Percentiles rank a stretch among this genome's conserved stretches.
These are phyloP conservation scores for Albula goreensis DNA, from an alignment of 2,113 vertebrate species.

Conservation along the genomic window DNA sequence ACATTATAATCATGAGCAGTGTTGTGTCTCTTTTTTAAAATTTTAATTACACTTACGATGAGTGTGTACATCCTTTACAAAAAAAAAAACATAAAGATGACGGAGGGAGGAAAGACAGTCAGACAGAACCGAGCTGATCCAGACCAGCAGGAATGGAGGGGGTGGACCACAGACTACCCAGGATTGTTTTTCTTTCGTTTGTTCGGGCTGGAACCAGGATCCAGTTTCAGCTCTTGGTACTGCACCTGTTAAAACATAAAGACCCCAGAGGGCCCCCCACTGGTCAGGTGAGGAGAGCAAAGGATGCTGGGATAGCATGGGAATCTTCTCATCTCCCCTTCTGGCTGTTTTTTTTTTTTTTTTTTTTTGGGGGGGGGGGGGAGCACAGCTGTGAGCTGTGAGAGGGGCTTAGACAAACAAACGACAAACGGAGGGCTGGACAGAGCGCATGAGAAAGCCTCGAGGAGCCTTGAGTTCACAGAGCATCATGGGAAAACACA, in stretches of 20 bases:
- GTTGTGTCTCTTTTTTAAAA: slow-evolving; percentile 52
- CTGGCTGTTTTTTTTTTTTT: neutral
- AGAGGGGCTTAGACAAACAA: slow-evolving; percentile 33
- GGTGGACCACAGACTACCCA: slow-evolving; percentile 62
- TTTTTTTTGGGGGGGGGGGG: neutral
- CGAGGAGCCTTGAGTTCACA: neutral
- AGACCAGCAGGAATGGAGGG: slow-evolving; percentile 48
- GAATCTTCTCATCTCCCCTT: neutral
- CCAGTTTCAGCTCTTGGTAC: slow-evolving; percentile 83
- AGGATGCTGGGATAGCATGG: slow-evolving; percentile 43
- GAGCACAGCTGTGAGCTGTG: slow-evolving; percentile 39
- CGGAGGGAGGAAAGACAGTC: slow-evolving; percentile 60
- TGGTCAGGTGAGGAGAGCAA: slow-evolving; percentile 52
- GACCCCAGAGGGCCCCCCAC: slow-evolving; percentile 52
- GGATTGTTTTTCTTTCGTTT: slow-evolving; percentile 80
- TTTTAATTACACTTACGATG: slow-evolving; percentile 52
- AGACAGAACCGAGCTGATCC: slow-evolving; percentile 32
- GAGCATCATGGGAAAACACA: neutral
- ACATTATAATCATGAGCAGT: slow-evolving; percentile 3
- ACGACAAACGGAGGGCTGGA: neutral
- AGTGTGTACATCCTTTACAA: slow-evolving; percentile 74
- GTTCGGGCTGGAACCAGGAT: slow-evolving; percentile 81
- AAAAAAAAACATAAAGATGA: slow-evolving; percentile 66
- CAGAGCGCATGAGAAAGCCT: slow-evolving; percentile 14
- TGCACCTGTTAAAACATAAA: slow-evolving; percentile 84